These are phyloP conservation scores for Argyresthia albistria DNA, from an alignment of 2,888 invertebrate genomes.

Conservation along the genomic window DNA sequence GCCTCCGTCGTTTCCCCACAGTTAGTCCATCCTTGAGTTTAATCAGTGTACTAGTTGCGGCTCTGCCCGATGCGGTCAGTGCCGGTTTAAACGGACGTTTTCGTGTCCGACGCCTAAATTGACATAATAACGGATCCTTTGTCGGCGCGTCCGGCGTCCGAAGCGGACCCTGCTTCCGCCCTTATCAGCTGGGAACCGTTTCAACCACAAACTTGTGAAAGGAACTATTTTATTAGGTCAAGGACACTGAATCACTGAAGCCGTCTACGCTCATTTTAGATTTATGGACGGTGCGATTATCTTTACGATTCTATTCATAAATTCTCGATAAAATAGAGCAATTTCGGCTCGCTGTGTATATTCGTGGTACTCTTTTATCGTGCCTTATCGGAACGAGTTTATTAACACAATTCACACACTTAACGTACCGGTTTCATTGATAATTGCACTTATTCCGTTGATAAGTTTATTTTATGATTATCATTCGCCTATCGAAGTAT, in stretches of 20 bases:
- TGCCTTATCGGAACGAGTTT: not conserved
- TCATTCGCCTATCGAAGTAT: not conserved
- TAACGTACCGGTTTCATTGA: slow-evolving; percentile 4
- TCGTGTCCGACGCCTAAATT: slow-evolving; percentile 20
- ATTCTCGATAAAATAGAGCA: not conserved
- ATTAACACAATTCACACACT: slow-evolving; percentile 1
- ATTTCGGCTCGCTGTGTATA: not conserved
- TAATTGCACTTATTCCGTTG: not conserved
- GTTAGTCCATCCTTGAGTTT: not conserved
- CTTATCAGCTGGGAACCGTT: slow-evolving; percentile 49
- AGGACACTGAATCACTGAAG: not conserved
- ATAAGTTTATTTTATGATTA: not conserved
- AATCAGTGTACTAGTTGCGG: not conserved
- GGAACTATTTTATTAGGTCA: not conserved
- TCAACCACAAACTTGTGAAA: slow-evolving; percentile 18
- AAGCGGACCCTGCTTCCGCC: slow-evolving; percentile 36
- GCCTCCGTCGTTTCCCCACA: not conserved
- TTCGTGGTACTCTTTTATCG: not conserved
- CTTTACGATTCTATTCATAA: not conserved
- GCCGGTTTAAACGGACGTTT: not conserved
- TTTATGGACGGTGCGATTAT: not conserved
- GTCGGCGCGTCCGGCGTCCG: slow-evolving; percentile 38
- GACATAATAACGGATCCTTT: slow-evolving; percentile 55
- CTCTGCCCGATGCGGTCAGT: not conserved
- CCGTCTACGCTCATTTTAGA: not conserved